Percentiles rank a stretch among this genome's conserved stretches.
These are phyloP conservation scores for Phrynosoma platyrhinos DNA, from an alignment of 2,113 vertebrate genomes.

Conservation along the genomic window DNA sequence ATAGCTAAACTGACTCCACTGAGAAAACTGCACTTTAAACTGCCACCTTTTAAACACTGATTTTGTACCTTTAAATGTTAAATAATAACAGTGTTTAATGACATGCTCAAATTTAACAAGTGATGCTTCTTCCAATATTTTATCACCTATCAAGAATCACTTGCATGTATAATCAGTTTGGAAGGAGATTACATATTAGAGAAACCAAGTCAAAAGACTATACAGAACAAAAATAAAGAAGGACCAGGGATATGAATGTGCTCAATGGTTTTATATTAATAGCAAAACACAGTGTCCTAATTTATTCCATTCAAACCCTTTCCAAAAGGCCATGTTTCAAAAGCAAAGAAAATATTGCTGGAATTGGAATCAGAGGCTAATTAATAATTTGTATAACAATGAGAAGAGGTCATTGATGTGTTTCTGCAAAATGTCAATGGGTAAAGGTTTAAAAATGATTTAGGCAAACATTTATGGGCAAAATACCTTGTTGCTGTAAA, in stretches of 20 bases:
- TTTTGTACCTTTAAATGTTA: too few species aligned
- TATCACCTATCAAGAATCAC: too few species aligned
- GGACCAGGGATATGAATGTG: not conserved
- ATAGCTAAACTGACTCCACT: too few species aligned
- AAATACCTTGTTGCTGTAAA: not conserved
- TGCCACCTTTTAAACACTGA: too few species aligned
- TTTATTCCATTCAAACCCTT: not conserved
- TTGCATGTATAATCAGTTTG: too few species aligned
- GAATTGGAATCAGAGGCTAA: not conserved
- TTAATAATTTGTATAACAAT: not conserved
- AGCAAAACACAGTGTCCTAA: not conserved
- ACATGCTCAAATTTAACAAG: too few species aligned
- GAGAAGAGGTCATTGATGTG: not conserved
- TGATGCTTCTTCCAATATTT: too few species aligned
- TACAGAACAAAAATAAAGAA: not conserved
- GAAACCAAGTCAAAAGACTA: not conserved
- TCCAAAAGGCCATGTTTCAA: conserved; percentile 28
- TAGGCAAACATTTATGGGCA: not conserved
- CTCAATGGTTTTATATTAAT: not conserved
- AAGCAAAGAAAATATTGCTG: not conserved
- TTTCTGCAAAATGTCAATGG: not conserved
- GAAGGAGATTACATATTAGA: not conserved
- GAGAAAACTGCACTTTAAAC: too few species aligned
- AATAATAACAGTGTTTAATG: too few species aligned
- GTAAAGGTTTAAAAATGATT: not conserved